These are phyloP conservation scores for Drosophila parabipectinata DNA, from an alignment of 1,140 invertebrate species.

Conservation along the genomic window DNA sequence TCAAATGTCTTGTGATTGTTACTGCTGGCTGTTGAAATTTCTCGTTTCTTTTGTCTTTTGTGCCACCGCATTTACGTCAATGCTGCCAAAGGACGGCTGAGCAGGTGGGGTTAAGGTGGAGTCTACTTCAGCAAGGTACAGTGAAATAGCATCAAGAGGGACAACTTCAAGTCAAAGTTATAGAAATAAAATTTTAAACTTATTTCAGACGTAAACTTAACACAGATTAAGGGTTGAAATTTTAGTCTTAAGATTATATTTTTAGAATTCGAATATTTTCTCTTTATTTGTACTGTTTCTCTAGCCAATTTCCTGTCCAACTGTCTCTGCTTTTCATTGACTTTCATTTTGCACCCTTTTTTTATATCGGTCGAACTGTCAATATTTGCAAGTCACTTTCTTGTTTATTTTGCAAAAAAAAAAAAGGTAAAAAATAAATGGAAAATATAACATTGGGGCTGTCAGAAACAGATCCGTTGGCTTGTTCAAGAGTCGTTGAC, in stretches of 20 bases:
- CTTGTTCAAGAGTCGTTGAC: conserved; percentile 73
- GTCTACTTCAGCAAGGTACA: conserved; percentile 31
- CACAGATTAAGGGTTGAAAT: too few species aligned
- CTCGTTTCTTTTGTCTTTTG: conserved; percentile 23
- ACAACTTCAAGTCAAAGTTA: not conserved
- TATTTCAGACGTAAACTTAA: too few species aligned
- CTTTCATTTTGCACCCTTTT: conserved; percentile 29
- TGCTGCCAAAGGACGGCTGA: conserved; percentile 9
- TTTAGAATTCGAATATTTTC: not conserved
- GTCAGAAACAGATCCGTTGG: conserved; percentile 31
- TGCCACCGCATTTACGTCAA: conserved; percentile 64
- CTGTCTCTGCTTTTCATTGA: conserved; percentile 24
- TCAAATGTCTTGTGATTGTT: conserved; percentile 51
- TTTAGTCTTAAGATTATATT: not conserved
- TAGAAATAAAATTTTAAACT: too few species aligned
- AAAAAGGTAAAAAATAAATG: not conserved
- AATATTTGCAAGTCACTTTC: conserved; percentile 77
- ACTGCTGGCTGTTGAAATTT: conserved; percentile 28
- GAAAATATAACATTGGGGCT: conserved; percentile 11
- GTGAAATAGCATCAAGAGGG: not conserved
- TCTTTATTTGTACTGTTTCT: not conserved
- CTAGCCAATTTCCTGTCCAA: conserved; percentile 7
- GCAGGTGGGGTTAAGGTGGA: conserved; percentile 33
- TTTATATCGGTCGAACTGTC: conserved; percentile 63
- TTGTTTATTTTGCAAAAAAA: conserved; percentile 58